Evolutionary conservation across 2,888 invertebrate genomes (phyloP), one percentile per base, ranked within the genome.

Genomic region (Hypercompe scribonia): DNA sequence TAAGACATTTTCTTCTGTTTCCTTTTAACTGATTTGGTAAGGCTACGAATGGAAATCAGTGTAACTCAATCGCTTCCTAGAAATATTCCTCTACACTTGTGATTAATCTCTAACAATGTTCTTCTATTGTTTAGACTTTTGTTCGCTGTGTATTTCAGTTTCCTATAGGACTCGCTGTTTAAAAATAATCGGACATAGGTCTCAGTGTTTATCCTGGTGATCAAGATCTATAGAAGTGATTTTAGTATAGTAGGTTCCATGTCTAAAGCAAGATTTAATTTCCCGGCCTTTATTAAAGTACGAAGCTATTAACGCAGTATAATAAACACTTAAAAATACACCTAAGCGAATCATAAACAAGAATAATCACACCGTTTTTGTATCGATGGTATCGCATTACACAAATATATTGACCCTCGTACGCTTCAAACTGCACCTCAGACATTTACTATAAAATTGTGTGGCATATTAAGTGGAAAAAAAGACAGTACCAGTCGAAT

Each of bases 401-500:
- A 58, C n/a, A 24, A n/a, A 66, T 39, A 68, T 63, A 67, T 68
- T 36, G 68, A 31, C 65, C 61, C 46, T 46, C 68, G 46, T n/a
- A 34, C 24, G 68, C 68, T 61, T 72, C 69, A 28, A 66, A 75
- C 50, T 66, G 63, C 46, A 63, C 5, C 34, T 36, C 39, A 36
- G 66, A 58, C 71, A 42, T 74, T 74, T 50, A 74, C 68, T 75
- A 69, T 69, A 33, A 64, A 66, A 61, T 58, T 65, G 36, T 50
- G 61, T 70, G 39, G 21, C 39, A 34, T n/a, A 67, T 74, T 72
- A 69, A 58, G 50, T 65, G 64, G 68, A 71, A 77, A 74, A n/a
- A 75, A 76, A 74, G 67, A 70, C 65, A 81, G 77, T 74, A 76
- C 73, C 65, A 69, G 69, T 69, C 73, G 72, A 77, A 76, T 79